Evolutionary conservation across 2,113 vertebrate genomes (phyloP), one percentile per base, ranked within the genome.

Genomic region (Epinephelus cyanopodus): DNA sequence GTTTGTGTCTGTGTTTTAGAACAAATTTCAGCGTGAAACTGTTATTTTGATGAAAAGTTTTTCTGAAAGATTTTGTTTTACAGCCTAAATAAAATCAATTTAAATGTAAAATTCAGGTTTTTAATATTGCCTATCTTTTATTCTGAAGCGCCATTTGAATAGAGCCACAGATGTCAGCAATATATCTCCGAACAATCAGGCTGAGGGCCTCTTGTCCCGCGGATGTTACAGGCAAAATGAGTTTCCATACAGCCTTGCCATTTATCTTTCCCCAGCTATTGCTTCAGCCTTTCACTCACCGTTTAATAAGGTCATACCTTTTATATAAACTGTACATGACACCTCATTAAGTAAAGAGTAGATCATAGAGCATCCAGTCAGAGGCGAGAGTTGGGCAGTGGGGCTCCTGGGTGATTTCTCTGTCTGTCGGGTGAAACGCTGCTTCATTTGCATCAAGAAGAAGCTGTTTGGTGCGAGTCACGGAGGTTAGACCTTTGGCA

Each of bases 231-330:
- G 74, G 27, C 56, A 75, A 74, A 77, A 80, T 72, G 57, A 71
- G 60, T 76, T 82, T 86, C 75, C 27, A 8, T 52, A 39, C 67
- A 74, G 72, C 80, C 39, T 42, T 56, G 79, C 85, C 80, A 85
- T 89, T 87, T 85, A 88, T 91, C 85, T 71, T 54, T 37, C 60
- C 76, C 45, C 70, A 47, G 68, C 80, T 75, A 64, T 77, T 56
- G 64, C 77, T 68, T 90, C 85, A 73, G 60, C 84, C 87, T 82
- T 90, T 90, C 79, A 74, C 82, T 92, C 77, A 68, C 63, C 54
- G 77, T 87, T 90, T 94, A 94, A 94, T 94, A 95, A 95, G 95
- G 95, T 95, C 94, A 93, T 82, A 91, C 82, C 89, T 92, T 90
- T 92, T 92, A 80, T 90, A 90, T 91, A 89, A 92, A 89, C 87